These are phyloP conservation scores for Gopherus flavomarginatus DNA, from an alignment of 2,113 vertebrate species.

Conservation along the genomic window DNA sequence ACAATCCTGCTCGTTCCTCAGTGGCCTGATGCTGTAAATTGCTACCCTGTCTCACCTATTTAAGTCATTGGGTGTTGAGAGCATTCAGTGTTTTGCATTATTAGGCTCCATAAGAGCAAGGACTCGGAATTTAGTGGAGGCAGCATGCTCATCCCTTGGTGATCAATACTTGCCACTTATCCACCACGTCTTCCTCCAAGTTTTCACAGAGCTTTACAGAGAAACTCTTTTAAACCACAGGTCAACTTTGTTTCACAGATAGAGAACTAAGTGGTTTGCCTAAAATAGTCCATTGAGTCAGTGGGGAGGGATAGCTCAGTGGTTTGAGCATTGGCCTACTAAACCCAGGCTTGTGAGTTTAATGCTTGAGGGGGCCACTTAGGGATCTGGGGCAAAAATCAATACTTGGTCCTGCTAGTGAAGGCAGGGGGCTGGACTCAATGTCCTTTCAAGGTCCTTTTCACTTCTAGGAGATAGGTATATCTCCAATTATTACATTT, in stretches of 20 bases:
- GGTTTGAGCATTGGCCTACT: too few species aligned
- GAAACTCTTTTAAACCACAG: conserved; percentile 52
- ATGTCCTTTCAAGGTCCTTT: too few species aligned
- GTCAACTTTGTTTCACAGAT: conserved; percentile 26
- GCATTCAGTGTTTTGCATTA: neutral
- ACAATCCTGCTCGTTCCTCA: neutral
- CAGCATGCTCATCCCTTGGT: conserved; percentile 6
- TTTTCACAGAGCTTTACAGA: conserved; percentile 31
- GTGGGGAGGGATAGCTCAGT: too few species aligned
- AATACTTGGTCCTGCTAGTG: too few species aligned
- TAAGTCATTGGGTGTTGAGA: neutral
- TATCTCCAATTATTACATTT: too few species aligned
- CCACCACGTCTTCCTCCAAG: neutral
- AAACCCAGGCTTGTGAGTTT: too few species aligned
- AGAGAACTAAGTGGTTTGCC: conserved; percentile 48
- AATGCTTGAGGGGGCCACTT: too few species aligned
- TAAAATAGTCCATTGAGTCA: neutral
- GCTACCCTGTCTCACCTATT: neutral
- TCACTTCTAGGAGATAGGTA: too few species aligned
- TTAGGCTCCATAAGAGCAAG: neutral
- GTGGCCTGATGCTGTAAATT: neutral
- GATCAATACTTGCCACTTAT: conserved; percentile 30
- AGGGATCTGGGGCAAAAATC: too few species aligned
- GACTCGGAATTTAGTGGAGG: neutral
- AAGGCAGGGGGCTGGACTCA: too few species aligned